Conservation (phyloP, 2,888 invertebrate species). For the Pasiphila rectangulata region DNA sequence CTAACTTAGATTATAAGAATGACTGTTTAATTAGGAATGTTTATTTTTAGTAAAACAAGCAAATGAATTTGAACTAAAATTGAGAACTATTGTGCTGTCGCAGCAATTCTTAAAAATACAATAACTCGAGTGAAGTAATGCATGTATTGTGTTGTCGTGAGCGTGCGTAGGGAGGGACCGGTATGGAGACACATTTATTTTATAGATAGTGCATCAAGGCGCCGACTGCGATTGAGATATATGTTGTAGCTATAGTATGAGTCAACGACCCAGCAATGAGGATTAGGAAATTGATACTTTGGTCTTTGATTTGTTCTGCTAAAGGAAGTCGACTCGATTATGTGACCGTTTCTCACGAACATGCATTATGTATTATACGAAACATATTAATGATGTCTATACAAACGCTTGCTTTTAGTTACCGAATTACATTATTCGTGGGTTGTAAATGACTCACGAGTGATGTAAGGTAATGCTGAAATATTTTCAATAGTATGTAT, state of each 20-base stretch:
- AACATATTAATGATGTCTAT: not conserved
- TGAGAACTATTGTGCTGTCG: too few species aligned
- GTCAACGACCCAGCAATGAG: slow-evolving; percentile 66
- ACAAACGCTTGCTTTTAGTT: not conserved
- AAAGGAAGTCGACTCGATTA: slow-evolving; percentile 36
- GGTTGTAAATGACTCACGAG: too few species aligned
- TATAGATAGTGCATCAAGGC: slow-evolving; percentile 53
- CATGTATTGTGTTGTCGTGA: slow-evolving; percentile 1
- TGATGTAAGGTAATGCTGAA: too few species aligned
- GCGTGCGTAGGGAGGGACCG: slow-evolving; percentile 14
- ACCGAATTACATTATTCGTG: too few species aligned
- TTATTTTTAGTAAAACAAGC: too few species aligned
- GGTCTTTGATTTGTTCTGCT: slow-evolving; percentile 48
- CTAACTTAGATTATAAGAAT: too few species aligned
- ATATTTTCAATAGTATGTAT: too few species aligned
- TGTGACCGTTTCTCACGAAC: slow-evolving; percentile 8
- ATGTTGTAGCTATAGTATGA: slow-evolving; percentile 36
- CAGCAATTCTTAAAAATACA: not conserved
- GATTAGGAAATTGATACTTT: slow-evolving; percentile 62
- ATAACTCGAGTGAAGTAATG: slow-evolving; percentile 1
- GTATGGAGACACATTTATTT: slow-evolving; percentile 45
- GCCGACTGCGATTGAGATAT: slow-evolving; percentile 57
- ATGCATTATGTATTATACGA: not conserved
- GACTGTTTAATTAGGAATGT: too few species aligned
- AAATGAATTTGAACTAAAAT: too few species aligned